Base-by-base conservation (phyloP, 1,140 invertebrate genomes). In the Dolichoris vasculosae region DNA sequence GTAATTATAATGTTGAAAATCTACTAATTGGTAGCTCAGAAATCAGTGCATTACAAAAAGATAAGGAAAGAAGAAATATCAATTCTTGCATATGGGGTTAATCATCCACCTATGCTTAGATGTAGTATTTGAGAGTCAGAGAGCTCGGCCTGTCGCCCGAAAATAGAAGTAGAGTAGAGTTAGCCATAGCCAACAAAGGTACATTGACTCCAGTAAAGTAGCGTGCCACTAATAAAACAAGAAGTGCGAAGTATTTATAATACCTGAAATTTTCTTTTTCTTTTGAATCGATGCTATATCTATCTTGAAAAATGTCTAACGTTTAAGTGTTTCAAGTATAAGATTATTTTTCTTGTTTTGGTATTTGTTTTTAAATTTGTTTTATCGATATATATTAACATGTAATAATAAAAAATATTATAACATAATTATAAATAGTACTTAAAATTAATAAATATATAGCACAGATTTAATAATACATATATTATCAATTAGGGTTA, bases 141-240 rank as follows among this genome's bases (percentile, higher is more conserved):
- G 38, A 46, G 75, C n/a, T 38, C 48, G 20, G 67, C 81, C 48
- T 51, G 67, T 51, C 69, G 26, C 1, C n/a, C 81, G 64, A 55
- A 83, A 83, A 83, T 83, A 83, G 81, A 51, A 43, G 2, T 46
- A 23, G 30, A 75, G 35, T 80, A 23, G 35, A 20, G 67, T 32
- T 32, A n/a, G 11, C 30, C 51, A 20, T 15, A 64, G 38, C 78
- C 35, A 35, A 40, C 78, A 38, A 86, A 86, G 55, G 79, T 86
- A 69, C 84, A 46, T 86, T 86, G 84, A 86, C 79, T 78, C 32
- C 59, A 9, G 17, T 13, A 40, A 59, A 71, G 40, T 77, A 9
- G 82, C 75, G 73, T 84, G 75, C 82, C 51, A 38, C 20, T 83
- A 75, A 75, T 83, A 46, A 35, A 23, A 48, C 20, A n/a, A 9